phyloP scores from a whole-genome alignment of 2,797 vertebrate species.

The Rhynchotus rufescens region DNA sequence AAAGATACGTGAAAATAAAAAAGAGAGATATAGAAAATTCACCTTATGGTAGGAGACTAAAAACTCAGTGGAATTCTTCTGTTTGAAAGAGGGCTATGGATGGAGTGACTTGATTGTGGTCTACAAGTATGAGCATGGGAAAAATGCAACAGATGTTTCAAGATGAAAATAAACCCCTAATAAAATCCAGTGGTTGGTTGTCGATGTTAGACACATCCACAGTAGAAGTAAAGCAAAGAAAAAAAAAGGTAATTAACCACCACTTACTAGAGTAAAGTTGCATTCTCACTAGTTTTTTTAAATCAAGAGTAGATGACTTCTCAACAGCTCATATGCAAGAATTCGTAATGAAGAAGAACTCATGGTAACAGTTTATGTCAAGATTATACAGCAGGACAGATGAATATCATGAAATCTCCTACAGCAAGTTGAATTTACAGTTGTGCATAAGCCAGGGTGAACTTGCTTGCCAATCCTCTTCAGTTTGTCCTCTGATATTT shows the following conservation, averaged over 20 bases:
- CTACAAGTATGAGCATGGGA: conserved; percentile 54
- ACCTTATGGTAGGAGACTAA: background rate
- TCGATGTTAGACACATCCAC: conserved; percentile 40
- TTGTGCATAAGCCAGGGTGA: background rate
- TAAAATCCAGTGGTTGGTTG: conserved; percentile 57
- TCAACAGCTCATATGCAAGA: background rate
- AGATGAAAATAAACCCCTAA: conserved; percentile 55
- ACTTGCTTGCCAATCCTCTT: background rate
- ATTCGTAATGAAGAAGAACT: background rate
- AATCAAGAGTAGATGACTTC: background rate
- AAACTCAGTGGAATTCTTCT: background rate
- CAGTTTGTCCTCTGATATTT: background rate
- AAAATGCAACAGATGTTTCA: conserved; percentile 58
- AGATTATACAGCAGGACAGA: background rate
- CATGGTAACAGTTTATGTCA: background rate
- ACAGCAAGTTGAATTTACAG: background rate
- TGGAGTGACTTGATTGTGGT: conserved; percentile 44
- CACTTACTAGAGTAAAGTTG: conserved; percentile 50
- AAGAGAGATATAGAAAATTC: background rate
- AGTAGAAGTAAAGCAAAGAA: conserved; percentile 41
- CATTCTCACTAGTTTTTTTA: background rate
- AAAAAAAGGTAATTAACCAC: conserved; percentile 23
- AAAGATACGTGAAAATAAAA: background rate
- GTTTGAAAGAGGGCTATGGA: conserved; percentile 19
- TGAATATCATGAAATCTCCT: background rate